Base-by-base conservation (phyloP, 2,888 invertebrate species). In the Nesidiocoris tenuis region DNA sequence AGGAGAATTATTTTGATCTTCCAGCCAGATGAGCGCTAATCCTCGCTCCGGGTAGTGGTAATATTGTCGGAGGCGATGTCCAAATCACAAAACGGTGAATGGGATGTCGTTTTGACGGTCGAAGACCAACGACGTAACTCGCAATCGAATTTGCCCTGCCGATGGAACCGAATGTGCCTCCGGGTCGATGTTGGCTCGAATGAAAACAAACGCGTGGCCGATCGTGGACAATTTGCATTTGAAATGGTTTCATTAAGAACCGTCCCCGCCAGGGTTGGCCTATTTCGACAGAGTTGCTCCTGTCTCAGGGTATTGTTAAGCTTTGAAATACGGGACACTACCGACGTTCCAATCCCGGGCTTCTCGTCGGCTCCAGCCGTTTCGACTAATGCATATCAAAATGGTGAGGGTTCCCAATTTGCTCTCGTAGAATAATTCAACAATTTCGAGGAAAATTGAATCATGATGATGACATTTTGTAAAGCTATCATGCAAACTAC, bases 211-310 rank as follows among this genome's bases (percentile, higher is more conserved):
- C 39, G 39, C 39, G 12, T 12, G 12, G 39, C 39, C 39, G 39
- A 39, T 39, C 39, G 39, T 39, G 39, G 39, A 39, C 39, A 39
- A 65, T 65, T 65, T 65, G 65, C 39, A 65, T 24, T 65, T 65
- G 65, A 65, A 65, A 65, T 65, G 65, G 25, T 65, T 65, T 65
- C 65, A 65, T 39, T 65, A 65, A 65, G 39, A 39, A 39, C 5
- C 39, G 12, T 39, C 39, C 39, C 5, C 39, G 39, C 39, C 39
- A 7, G 5, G 39, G 39, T 12, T 39, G 39, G 5, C 39, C 39
- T 39, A 39, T 39, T 39, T 39, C 39, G 12, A 12, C 12, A 39
- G 39, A 39, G 39, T 39, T 7, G 12, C 39, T 39, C 39, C 39
- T 3, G 12, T 39, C 12, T 12, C 39, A 12, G 39, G 39, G 12